Conservation (phyloP, 2,113 vertebrate genomes). For the Scomber japonicus region DNA sequence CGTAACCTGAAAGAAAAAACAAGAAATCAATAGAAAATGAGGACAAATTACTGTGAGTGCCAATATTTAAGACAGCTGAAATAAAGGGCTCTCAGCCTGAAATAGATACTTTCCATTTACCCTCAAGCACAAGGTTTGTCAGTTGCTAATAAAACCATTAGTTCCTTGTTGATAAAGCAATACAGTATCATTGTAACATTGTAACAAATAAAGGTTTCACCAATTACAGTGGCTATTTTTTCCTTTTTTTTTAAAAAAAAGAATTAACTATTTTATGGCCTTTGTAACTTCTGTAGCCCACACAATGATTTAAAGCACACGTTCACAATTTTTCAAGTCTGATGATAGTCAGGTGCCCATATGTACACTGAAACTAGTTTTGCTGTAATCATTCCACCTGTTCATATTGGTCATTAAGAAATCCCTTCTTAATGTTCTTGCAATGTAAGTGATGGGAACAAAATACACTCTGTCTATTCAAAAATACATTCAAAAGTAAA, state of each 20-base stretch:
- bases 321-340: too few species aligned
- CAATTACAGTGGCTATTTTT: conserved; percentile 7
- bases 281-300: background rate
- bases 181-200: conserved; percentile 66
- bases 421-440: too few species aligned
- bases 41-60: conserved; percentile 81
- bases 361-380: too few species aligned
- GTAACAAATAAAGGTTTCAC: conserved; percentile 58
- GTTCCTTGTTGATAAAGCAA: conserved; percentile 76
- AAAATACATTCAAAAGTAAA: too few species aligned
- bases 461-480: too few species aligned
- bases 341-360: too few species aligned
- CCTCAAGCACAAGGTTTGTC: conserved; percentile 63
- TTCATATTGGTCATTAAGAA: too few species aligned
- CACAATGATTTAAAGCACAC: background rate
- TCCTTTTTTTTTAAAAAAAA: background rate
- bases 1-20: conserved; percentile 75
- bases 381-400: too few species aligned
- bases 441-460: too few species aligned
- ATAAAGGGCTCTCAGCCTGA: conserved; percentile 74
- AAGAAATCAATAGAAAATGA: conserved; percentile 82
- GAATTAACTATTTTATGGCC: background rate
- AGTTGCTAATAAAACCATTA: conserved; percentile 74
- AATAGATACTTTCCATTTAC: conserved; percentile 79
- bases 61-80: conserved; percentile 83